phyloP scores from a whole-genome alignment of 92 coral and sea anemone species.

The Meandrina meandrites region DNA sequence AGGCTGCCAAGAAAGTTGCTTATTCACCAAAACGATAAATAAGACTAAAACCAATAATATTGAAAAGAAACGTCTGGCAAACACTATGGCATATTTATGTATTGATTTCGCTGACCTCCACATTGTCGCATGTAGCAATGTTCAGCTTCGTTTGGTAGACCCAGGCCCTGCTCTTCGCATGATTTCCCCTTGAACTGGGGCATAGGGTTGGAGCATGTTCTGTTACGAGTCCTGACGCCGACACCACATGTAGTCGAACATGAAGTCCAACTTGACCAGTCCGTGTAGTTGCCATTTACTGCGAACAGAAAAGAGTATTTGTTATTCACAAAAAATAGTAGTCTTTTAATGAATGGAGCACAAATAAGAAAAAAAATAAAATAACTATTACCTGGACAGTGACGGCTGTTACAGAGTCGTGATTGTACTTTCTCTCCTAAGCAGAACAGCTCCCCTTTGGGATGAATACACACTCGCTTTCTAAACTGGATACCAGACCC shows the following conservation, averaged over 20 bases:
- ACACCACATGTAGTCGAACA: slow-evolving; percentile 97
- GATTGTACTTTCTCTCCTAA: slow-evolving; percentile 85
- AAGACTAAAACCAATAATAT: neutral
- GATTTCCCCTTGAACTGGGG: slow-evolving; percentile 90
- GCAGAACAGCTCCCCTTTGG: slow-evolving; percentile 71
- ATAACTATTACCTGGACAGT: slow-evolving; percentile 81
- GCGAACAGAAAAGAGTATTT: neutral
- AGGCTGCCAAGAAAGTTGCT: neutral
- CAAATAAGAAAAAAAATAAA: neutral
- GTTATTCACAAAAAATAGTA: neutral
- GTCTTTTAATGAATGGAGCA: neutral
- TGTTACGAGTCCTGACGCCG: slow-evolving; percentile 84
- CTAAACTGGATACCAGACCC: slow-evolving; percentile 93
- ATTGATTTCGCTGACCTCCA: slow-evolving; percentile 63
- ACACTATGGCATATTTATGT: neutral
- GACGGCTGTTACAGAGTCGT: slow-evolving; percentile 78
- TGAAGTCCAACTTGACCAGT: slow-evolving; percentile 87
- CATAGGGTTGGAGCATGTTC: slow-evolving; percentile 84
- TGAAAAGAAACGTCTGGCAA: neutral
- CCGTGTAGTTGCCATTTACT: slow-evolving; percentile 88
- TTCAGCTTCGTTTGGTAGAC: slow-evolving; percentile 74
- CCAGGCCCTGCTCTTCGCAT: slow-evolving; percentile 93
- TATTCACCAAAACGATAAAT: neutral
- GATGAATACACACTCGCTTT: slow-evolving; percentile 73
- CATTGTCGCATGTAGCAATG: slow-evolving; percentile 90